Conservation (phyloP, 2,113 vertebrate genomes). For the Trichechus manatus region DNA sequence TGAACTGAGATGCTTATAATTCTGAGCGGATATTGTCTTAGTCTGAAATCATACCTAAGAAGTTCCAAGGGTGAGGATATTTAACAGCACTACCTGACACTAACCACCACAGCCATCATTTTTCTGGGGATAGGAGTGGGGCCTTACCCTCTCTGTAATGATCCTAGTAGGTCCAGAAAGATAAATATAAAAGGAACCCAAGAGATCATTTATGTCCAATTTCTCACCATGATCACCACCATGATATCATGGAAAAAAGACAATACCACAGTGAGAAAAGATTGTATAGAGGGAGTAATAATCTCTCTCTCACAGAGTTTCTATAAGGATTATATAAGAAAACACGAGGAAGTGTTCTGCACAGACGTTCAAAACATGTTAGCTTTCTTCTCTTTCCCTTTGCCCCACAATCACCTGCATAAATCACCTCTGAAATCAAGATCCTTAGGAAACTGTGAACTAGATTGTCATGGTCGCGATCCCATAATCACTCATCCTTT, state of each 20-base stretch:
- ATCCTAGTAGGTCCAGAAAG: not conserved
- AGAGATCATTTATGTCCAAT: not conserved
- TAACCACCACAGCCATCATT: not conserved
- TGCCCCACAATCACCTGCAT: not conserved
- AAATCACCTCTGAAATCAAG: constrained; percentile 1
- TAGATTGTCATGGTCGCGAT: not conserved
- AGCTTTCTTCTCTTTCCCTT: constrained; percentile 1
- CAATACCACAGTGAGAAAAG: not conserved
- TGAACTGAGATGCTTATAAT: not conserved
- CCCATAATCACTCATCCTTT: not conserved
- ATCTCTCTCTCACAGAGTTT: not conserved
- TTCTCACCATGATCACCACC: too few relatives aligned
- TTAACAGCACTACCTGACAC: not conserved
- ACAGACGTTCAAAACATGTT: not conserved
- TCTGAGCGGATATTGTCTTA: not conserved
- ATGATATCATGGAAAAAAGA: not conserved
- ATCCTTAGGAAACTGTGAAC: not conserved
- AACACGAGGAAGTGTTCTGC: not conserved
- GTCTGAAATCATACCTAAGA: constrained; percentile 8
- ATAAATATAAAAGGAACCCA: not conserved
- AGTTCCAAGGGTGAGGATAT: not conserved
- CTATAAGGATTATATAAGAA: not conserved
- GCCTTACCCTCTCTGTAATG: not conserved
- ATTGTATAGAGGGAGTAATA: not conserved
- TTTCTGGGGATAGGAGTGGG: not conserved